Evolutionary conservation across 1,140 invertebrate genomes (phyloP), one percentile per base, ranked within the genome.

Genomic region (Drosophila carrolli): DNA sequence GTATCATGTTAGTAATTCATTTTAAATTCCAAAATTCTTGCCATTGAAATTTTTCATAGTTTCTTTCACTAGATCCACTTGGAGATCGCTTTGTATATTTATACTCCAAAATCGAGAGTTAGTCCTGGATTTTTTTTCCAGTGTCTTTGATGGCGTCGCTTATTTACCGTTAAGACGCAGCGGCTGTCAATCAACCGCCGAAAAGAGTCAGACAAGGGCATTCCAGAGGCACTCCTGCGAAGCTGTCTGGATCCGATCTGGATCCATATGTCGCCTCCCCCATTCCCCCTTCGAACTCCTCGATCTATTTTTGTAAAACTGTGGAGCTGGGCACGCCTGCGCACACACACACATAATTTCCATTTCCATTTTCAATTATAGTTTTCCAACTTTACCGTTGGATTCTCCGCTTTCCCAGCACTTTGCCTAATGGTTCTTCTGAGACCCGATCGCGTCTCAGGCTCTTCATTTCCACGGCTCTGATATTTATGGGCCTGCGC

Each of bases 151-250:
- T 78, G 62, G 47, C 82, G 62, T 88, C 73, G 82, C 80, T 79
- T 79, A 86, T 88, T 86, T 89, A 83, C 83, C 83, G 83, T 86
- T 88, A 80, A 88, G 84, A 66, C 74, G 71, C 78, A 76, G 55
- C 50, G 67, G 70, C 81, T 79, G 84, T 90, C 85, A 85, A 76
- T 89, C 84, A 78, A 43, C 55, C 75, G 53, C 70, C 79, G 62
- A 59, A 76, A 55, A 58, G 32, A 47, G 41, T 37, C 55, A 67
- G 61, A 76, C 77, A 53, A 37, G 54, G 41, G 74, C 81, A 90
- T 90, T 90, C 86, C 82, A 75, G 38, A 75, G 68, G 88, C 82
- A 81, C 82, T 88, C 88, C 88, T 86, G 80, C 80, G 83, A 91
- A 91, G 88, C 76, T 51, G 73, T 75, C 51, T 80, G 62, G 54